phyloP scores from a whole-genome alignment of 2,888 invertebrate species.

The Ferrisia virgata region DNA sequence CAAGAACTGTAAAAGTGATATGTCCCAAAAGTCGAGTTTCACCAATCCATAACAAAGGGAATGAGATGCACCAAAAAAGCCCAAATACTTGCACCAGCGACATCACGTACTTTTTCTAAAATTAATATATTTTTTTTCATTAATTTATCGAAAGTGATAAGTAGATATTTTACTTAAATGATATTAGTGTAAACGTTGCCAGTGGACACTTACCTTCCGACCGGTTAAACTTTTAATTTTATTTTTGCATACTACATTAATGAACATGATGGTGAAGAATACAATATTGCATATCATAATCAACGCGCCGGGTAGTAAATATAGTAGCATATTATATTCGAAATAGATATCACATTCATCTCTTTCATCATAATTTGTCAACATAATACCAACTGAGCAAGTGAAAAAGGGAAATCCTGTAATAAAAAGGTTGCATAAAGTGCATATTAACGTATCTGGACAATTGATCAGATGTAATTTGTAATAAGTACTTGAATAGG shows the following conservation, averaged over 20 bases:
- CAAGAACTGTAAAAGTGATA: neutral
- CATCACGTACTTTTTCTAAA: neutral
- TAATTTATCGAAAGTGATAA: too few species aligned
- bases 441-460: neutral
- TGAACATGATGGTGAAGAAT: conserved; percentile 25
- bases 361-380: neutral
- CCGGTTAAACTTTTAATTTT: conserved; percentile 5
- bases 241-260: conserved; percentile 27
- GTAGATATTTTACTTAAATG: too few species aligned
- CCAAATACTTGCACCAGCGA: conserved; percentile 32
- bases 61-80: conserved; percentile 7
- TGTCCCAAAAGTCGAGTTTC: conserved; percentile 2
- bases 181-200: too few species aligned
- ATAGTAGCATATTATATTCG: neutral
- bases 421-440: neutral
- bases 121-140: neutral
- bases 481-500: too few species aligned
- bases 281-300: neutral
- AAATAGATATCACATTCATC: neutral
- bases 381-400: neutral
- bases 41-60: conserved; percentile 5
- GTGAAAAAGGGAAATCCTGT: neutral
- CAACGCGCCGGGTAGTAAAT: conserved; percentile 14
- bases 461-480: too few species aligned
- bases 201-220: neutral